Conservation (phyloP, 2,888 invertebrate genomes). For the Drosophila ustulata region DNA sequence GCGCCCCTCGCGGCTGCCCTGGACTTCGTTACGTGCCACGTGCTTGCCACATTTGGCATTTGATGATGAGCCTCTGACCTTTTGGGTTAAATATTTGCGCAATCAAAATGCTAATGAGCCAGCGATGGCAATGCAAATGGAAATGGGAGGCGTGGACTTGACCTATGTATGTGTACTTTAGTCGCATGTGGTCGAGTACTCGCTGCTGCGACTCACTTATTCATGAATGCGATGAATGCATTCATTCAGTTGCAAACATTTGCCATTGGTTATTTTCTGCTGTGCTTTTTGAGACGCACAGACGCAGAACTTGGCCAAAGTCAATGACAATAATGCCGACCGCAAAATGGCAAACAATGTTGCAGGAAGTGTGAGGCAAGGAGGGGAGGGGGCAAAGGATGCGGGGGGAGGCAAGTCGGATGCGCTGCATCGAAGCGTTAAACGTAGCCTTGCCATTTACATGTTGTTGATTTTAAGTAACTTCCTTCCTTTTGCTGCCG, state of each 20-base stretch:
- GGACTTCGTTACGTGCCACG: not conserved
- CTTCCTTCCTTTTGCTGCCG: constrained; percentile 53
- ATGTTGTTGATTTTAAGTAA: constrained; percentile 72
- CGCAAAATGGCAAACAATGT: constrained; percentile 33
- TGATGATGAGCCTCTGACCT: constrained; percentile 16
- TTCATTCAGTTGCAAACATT: constrained; percentile 8
- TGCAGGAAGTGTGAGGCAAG: not conserved
- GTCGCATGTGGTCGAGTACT: not conserved
- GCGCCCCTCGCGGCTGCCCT: not conserved
- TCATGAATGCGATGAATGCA: constrained; percentile 31
- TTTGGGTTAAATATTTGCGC: constrained; percentile 20
- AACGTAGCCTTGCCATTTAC: constrained; percentile 59
- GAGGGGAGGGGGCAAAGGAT: not conserved
- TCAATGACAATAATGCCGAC: constrained; percentile 42
- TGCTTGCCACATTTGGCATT: constrained; percentile 10
- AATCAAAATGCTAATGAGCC: constrained; percentile 21
- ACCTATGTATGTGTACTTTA: constrained; percentile 2
- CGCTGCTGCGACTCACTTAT: constrained; percentile 20
- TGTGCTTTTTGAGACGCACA: not conserved
- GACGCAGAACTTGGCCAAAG: constrained; percentile 38
- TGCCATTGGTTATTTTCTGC: constrained; percentile 12
- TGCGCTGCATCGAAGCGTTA: constrained; percentile 50
- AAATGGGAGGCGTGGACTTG: not conserved
- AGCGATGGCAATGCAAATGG: constrained; percentile 1
- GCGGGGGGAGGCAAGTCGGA: not conserved